Evolutionary conservation across 2,797 vertebrate genomes (phyloP), one percentile per base, ranked within the genome.

Genomic region (Enteromius treurensis): DNA sequence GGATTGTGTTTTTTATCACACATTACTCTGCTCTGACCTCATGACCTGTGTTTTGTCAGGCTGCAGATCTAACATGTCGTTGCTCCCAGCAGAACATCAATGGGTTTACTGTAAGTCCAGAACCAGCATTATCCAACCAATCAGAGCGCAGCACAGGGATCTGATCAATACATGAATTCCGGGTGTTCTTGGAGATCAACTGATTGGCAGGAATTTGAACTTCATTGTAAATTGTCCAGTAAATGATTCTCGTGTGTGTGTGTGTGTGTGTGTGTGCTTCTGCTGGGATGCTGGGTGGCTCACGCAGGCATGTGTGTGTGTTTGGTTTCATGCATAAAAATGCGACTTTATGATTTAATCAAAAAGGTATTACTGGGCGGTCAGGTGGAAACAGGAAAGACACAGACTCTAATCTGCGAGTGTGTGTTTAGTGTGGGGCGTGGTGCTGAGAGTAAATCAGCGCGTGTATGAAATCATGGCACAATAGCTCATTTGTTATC

Each of bases 311-410:
- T 81, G 65, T 55, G 47, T 55, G 47, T 45, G 71, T 58, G 40
- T 77, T 53, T 51, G 82, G 53, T 73, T 64, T 67, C 34, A 45
- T 65, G 67, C 53, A 34, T 21, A 81, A 58, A 76, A 81, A 49
- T 80, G 60, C 40, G n/a, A 67, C 73, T 85, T 85, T 84, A 64
- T 79, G 74, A 79, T 84, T 84, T 85, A 70, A 62, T 77, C 75
- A 80, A 49, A 60, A 76, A 42, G 71, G 75, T 47, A 69, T 85
- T 85, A 77, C 78, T 79, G 65, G 58, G 75, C 74, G 49, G 45
- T 81, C 83, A 69, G 78, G 67, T 75, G 81, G 81, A 80, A 85
- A 77, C 87, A 79, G 73, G 58, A 83, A 77, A 80, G 82, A 84
- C 82, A 79, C 40, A 45, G 23, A 79, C 49, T 14, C 53, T 60